Conservation (phyloP, 2,888 invertebrate genomes). For the Mycogona germanica region DNA sequence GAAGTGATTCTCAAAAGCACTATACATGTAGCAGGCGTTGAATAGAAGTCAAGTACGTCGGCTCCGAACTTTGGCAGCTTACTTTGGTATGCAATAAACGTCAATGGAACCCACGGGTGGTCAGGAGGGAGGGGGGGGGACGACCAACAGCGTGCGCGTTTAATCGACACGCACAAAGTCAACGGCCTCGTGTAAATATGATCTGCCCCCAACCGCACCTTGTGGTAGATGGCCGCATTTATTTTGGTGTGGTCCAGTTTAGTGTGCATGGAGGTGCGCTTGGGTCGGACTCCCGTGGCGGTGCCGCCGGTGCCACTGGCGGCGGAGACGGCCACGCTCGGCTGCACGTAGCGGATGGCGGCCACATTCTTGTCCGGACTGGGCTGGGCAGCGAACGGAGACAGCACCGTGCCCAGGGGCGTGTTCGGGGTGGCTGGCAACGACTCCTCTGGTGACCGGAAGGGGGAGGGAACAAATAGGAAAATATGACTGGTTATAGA, state of each 20-base stretch:
- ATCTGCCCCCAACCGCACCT: constrained; percentile 21
- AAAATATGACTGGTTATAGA: too few relatives aligned
- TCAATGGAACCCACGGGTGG: too few relatives aligned
- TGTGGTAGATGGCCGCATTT: constrained; percentile 44
- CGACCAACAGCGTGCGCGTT: background rate
- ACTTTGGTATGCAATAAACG: too few relatives aligned
- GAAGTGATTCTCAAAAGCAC: too few relatives aligned
- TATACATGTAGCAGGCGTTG: too few relatives aligned
- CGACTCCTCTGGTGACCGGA: constrained; percentile 19
- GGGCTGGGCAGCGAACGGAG: constrained; percentile 19
- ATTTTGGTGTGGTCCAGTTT: constrained; percentile 51
- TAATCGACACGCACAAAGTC: background rate
- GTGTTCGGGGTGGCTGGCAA: constrained; percentile 23
- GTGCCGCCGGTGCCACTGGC: too few relatives aligned
- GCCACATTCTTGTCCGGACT: constrained; percentile 5
- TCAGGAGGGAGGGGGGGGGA: too few relatives aligned
- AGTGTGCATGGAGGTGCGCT: constrained; percentile 43
- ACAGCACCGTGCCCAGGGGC: constrained; percentile 20
- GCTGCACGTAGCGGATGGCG: constrained; percentile 24
- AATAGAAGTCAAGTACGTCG: too few relatives aligned
- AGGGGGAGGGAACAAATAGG: too few relatives aligned
- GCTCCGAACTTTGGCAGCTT: too few relatives aligned
- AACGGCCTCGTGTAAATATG: background rate
- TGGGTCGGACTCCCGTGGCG: constrained; percentile 11
- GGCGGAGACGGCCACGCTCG: background rate